phyloP scores from a whole-genome alignment of 2,888 invertebrate genomes.

The Dryobota labecula region DNA sequence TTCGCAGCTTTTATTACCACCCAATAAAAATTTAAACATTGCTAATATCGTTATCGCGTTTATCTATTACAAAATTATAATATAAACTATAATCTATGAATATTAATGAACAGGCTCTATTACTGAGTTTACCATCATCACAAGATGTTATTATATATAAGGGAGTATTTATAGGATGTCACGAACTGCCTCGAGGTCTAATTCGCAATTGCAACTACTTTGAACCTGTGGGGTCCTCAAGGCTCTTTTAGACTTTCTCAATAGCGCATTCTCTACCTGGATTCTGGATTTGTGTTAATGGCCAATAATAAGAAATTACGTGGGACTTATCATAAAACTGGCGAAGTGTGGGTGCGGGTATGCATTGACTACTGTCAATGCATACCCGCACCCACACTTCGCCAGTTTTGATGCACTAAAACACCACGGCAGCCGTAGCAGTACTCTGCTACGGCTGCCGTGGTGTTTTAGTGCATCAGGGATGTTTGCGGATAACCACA shows the following conservation, averaged over 20 bases:
- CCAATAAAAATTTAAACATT: no score
- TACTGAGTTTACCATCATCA: constrained; percentile 4
- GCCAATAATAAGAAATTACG: background rate
- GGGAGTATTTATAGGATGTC: background rate
- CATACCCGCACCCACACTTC: background rate
- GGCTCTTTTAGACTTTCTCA: background rate
- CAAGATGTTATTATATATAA: constrained; percentile 1
- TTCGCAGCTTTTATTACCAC: no score
- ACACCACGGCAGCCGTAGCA: no score
- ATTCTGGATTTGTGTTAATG: background rate
- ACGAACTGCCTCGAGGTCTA: background rate
- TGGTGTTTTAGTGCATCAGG: no score
- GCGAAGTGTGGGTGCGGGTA: background rate
- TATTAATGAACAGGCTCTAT: constrained; percentile 14
- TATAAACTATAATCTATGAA: constrained; percentile 13
- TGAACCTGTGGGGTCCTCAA: background rate
- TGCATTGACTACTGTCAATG: no score
- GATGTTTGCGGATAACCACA: no score
- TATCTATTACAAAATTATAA: constrained; percentile 4
- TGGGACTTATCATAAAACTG: background rate
- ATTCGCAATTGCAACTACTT: no score
- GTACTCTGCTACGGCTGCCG: no score
- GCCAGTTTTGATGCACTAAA: no score
- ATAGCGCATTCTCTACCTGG: background rate
- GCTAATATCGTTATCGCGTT: no score